Evolutionary conservation across 92 coral and sea anemone species (phyloP).

Genomic region (Epizoanthus illoricatus): DNA sequence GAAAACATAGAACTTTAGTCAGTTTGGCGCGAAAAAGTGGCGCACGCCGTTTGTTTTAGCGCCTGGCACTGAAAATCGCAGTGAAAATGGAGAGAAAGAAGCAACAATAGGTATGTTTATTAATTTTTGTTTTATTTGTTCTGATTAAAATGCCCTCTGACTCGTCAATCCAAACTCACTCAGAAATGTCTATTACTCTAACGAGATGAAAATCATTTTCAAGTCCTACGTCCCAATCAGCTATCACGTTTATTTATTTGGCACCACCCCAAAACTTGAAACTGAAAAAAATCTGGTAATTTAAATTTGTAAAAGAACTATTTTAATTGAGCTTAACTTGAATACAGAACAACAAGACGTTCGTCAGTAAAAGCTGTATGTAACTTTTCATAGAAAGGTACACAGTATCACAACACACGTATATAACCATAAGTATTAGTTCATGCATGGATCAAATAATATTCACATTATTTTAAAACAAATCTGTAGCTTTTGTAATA

Average conservation of each 20-base stretch:
- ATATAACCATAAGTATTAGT: background rate
- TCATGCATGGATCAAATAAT: conserved; percentile 9
- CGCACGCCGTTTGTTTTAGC: background rate
- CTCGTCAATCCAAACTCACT: no score
- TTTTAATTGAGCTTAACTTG: background rate
- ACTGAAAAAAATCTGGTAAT: no score
- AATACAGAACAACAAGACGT: background rate
- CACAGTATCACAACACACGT: background rate
- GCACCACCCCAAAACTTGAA: no score
- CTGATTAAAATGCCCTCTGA: no score
- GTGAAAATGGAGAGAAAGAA: background rate
- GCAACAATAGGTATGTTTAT: no score
- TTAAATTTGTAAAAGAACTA: no score
- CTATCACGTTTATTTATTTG: no score
- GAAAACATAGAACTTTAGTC: background rate
- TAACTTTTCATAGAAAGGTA: background rate
- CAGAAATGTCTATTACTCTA: no score
- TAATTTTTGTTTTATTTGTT: no score
- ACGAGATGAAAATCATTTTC: no score
- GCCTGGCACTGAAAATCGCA: background rate
- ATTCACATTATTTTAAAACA: background rate
- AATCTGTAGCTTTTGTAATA: background rate
- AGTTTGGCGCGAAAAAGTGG: background rate
- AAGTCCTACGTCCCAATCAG: no score
- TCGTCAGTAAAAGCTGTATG: background rate